Conservation (phyloP, 2,888 invertebrate species). For the Plebejus argus region DNA sequence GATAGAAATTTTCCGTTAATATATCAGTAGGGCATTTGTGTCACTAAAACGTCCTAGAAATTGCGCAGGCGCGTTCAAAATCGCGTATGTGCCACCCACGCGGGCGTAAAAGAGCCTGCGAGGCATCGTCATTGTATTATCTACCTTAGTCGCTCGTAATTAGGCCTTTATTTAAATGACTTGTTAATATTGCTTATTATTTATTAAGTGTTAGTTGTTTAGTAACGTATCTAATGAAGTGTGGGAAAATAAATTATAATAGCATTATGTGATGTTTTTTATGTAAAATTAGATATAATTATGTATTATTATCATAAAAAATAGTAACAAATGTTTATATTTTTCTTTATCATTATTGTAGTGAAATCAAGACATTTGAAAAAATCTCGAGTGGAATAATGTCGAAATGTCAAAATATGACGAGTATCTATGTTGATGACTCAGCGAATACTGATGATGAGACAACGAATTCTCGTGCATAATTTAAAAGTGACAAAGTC, state of each 20-base stretch:
- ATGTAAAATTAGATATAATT: not conserved
- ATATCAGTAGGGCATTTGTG: slow-evolving; percentile 22
- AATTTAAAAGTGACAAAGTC: slow-evolving; percentile 16
- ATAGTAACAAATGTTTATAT: not conserved
- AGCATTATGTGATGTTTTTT: not conserved
- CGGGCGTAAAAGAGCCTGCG: slow-evolving; percentile 34
- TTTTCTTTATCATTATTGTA: not conserved
- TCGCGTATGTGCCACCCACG: slow-evolving; percentile 56
- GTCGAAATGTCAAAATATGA: not conserved
- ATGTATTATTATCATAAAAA: not conserved
- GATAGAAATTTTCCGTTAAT: slow-evolving; percentile 22
- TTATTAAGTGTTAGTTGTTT: not conserved
- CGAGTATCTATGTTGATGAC: not conserved
- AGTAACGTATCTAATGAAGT: not conserved
- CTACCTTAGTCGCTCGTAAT: not conserved
- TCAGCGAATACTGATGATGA: slow-evolving; percentile 15
- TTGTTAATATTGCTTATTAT: not conserved
- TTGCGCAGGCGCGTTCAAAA: slow-evolving; percentile 62
- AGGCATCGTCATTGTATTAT: not conserved
- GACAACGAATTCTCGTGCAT: slow-evolving; percentile 12
- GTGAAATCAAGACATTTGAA: not conserved
- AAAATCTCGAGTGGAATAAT: not conserved
- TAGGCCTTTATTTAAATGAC: not conserved
- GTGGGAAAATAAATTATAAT: not conserved
- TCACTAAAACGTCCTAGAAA: slow-evolving; percentile 37